Conservation (phyloP, 35 echinoderm and acorn worm species). For the Lytechinus pictus region DNA sequence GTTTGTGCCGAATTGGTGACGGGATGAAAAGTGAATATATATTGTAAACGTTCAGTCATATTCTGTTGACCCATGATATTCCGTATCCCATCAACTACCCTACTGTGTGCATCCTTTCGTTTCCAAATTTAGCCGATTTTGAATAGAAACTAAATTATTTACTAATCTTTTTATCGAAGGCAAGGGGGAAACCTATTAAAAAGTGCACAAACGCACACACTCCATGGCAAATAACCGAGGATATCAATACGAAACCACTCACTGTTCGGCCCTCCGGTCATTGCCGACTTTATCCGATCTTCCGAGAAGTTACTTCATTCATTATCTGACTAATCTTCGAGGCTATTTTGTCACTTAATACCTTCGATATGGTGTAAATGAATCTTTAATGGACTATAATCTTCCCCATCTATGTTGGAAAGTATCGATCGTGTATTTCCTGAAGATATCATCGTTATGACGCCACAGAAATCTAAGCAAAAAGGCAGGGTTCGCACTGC, state of each 20-base stretch:
- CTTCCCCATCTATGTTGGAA: neutral
- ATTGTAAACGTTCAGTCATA: too few species aligned
- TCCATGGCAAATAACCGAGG: too few species aligned
- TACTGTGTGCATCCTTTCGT: too few species aligned
- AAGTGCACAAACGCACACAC: too few species aligned
- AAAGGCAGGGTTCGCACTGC: neutral
- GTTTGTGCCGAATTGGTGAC: too few species aligned
- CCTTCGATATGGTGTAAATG: neutral
- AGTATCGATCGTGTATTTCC: neutral
- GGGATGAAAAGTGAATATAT: too few species aligned
- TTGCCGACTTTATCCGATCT: neutral
- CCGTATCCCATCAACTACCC: too few species aligned
- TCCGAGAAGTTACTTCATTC: neutral
- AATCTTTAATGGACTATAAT: neutral
- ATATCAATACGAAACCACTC: neutral
- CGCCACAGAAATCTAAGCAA: neutral
- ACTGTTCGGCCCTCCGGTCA: neutral
- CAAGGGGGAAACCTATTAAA: too few species aligned
- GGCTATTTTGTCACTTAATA: neutral
- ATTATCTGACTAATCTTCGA: neutral
- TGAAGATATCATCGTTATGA: neutral
- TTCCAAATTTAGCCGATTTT: too few species aligned
- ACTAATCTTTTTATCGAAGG: too few species aligned
- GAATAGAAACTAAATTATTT: too few species aligned
- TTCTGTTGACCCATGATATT: too few species aligned